phyloP scores from a whole-genome alignment of 2,888 invertebrate genomes.

The Caradrina clavipalpis region DNA sequence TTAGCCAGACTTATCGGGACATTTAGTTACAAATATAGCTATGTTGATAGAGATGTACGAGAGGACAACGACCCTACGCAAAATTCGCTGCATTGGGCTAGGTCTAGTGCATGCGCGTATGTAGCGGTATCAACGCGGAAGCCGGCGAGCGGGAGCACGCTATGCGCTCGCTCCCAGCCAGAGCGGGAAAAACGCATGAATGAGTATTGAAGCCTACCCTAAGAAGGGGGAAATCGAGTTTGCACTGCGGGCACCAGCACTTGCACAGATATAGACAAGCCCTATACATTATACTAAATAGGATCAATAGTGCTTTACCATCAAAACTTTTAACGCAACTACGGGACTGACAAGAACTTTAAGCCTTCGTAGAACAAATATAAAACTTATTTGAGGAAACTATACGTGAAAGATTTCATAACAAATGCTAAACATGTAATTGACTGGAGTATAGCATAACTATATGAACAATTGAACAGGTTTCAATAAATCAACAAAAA shows the following conservation, averaged over 20 bases:
- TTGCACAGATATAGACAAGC: constrained; percentile 83
- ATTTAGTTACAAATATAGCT: constrained; percentile 64
- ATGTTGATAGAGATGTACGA: constrained; percentile 76
- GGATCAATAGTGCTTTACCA: constrained; percentile 82
- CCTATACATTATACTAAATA: constrained; percentile 78
- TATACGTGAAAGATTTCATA: no score
- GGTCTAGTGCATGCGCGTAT: constrained; percentile 90
- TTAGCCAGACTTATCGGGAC: constrained; percentile 74
- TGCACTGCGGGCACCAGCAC: constrained; percentile 87
- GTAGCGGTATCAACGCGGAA: constrained; percentile 87
- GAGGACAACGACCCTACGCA: constrained; percentile 91
- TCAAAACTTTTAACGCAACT: constrained; percentile 55
- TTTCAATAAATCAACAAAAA: constrained; percentile 2
- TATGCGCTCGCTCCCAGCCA: constrained; percentile 77
- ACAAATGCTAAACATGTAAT: neutral
- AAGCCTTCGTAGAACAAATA: neutral
- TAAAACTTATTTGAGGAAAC: neutral
- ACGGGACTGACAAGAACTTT: constrained; percentile 21
- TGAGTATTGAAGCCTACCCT: constrained; percentile 90
- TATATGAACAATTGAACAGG: neutral
- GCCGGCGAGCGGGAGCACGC: constrained; percentile 81
- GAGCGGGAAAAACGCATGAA: constrained; percentile 89
- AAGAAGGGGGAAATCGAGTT: constrained; percentile 90
- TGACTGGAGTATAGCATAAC: neutral
- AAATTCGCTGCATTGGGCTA: constrained; percentile 91